Evolutionary conservation across 2,113 vertebrate genomes (phyloP).

Genomic region (Lampris megalopsis): DNA sequence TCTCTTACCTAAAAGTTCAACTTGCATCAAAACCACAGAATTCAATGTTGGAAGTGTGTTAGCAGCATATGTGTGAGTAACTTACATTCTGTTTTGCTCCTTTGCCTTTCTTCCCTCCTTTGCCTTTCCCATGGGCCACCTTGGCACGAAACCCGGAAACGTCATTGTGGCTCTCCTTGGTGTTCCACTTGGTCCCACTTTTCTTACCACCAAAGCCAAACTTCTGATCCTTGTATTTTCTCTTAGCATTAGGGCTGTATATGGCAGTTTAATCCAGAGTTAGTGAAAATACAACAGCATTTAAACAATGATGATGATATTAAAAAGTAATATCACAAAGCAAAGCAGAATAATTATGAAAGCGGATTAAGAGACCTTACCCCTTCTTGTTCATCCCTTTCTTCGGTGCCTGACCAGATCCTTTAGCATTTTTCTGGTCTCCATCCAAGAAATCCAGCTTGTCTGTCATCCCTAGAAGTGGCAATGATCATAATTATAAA

Average conservation of each 20-base stretch:
- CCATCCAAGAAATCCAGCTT: slow-evolving; percentile 97
- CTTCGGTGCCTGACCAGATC: slow-evolving; percentile 55
- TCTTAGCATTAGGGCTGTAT: slow-evolving; percentile 89
- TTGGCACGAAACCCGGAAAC: slow-evolving; percentile 89
- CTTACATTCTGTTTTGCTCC: slow-evolving; percentile 79
- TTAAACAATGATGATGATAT: not conserved
- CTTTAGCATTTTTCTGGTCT: slow-evolving; percentile 84
- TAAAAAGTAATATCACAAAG: not conserved
- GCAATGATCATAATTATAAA: not conserved
- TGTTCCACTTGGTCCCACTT: slow-evolving; percentile 95
- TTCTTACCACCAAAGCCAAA: slow-evolving; percentile 99
- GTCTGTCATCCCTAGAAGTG: slow-evolving; percentile 91
- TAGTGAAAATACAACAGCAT: not conserved
- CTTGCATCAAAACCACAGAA: not conserved
- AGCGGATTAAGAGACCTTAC: slow-evolving; percentile 41
- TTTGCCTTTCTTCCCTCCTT: slow-evolving; percentile 72
- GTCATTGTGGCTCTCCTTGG: slow-evolving; percentile 92
- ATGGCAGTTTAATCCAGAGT: not conserved
- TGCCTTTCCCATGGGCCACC: slow-evolving; percentile 87
- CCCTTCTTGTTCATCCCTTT: slow-evolving; percentile 68
- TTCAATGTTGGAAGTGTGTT: no score
- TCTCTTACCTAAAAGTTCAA: not conserved
- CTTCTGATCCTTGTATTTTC: slow-evolving; percentile 93
- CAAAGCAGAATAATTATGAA: not conserved
- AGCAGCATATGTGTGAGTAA: not conserved